Base-by-base conservation (phyloP, 2,113 vertebrate species). In the Apaloderma vittatum region DNA sequence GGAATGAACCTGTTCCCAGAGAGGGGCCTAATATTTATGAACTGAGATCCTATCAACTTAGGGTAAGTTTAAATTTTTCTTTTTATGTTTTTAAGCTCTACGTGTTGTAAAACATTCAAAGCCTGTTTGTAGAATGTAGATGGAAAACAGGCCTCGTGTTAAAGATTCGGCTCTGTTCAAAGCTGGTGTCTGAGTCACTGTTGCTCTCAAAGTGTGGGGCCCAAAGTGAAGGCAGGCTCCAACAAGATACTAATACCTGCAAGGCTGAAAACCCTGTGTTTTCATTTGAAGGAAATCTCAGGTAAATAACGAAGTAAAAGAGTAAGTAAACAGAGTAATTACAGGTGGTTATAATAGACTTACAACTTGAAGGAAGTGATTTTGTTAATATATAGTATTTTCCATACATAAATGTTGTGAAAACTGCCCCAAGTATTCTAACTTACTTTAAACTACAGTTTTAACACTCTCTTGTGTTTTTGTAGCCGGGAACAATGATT, bases 401-500 rank as follows among this genome's bases (percentile, higher is more conserved):
- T 83, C 63, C 55, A 2, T 70, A 21, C 2, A 3, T 59, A 81
- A 90, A 36, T 3, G 1, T 30, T 52, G 29, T 93, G 88, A 88
- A 88, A 92, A 51, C 27, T 17, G 7, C 58, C 40, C n/a, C 23
- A 3, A 27, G 15, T 66, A 17, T 57, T 82, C 24, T 62, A 3
- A 18, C 5, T 30, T 68, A 40, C 32, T 36, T 78, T 10, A 20
- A 59, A 36, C 11, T 67, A 54, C 37, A 67, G 4, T 49, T 73
- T 20, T 88, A 91, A 97, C 89, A 45, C 27, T 84, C 40, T 81
- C 51, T 94, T 88, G 71, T 92, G 52, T 43, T 97, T 90, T 81
- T 92, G 80, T 98, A 99, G 99, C 99, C 99, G 20, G 99, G 99
- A 93, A 99, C 99, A 12, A 99, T 99, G 99, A 99, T 99, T 58